Conservation (phyloP, 2,113 vertebrate genomes). For the Anolis sagrei region DNA sequence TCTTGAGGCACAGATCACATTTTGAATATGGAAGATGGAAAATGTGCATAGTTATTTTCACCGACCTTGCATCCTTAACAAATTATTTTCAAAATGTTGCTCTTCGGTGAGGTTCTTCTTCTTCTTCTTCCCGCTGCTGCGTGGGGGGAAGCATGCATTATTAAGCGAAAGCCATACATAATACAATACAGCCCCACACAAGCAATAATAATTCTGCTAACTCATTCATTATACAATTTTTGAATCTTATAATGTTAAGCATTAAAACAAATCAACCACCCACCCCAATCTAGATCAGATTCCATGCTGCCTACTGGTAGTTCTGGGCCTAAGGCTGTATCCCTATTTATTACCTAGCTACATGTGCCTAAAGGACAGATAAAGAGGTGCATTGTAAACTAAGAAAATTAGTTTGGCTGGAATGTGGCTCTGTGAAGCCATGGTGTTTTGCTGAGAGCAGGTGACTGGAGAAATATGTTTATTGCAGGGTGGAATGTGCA, state of each 20-base stretch:
- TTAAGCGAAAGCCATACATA: constrained; percentile 62
- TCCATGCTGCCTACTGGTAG: background rate
- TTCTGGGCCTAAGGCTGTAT: background rate
- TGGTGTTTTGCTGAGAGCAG: constrained; percentile 66
- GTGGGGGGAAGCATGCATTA: constrained; percentile 51
- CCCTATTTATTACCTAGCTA: background rate
- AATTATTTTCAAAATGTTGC: constrained; percentile 58
- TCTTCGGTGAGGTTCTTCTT: constrained; percentile 55
- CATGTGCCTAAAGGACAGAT: background rate
- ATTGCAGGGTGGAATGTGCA: constrained; percentile 80
- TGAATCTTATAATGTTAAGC: constrained; percentile 24
- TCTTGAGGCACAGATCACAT: constrained; percentile 61
- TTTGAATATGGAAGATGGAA: constrained; percentile 63
- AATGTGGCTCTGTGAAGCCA: constrained; percentile 63
- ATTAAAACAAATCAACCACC: background rate
- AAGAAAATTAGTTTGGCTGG: constrained; percentile 50
- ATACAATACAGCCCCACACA: constrained; percentile 41
- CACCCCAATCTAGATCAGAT: background rate
- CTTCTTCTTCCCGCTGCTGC: constrained; percentile 35
- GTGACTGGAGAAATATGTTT: constrained; percentile 63
- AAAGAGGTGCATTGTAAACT: background rate
- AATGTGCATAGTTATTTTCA: constrained; percentile 42
- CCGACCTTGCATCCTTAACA: constrained; percentile 60
- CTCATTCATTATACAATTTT: background rate
- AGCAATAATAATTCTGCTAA: constrained; percentile 43